Conservation (phyloP, 2,113 vertebrate species). For the Cyprinodon variegatus region DNA sequence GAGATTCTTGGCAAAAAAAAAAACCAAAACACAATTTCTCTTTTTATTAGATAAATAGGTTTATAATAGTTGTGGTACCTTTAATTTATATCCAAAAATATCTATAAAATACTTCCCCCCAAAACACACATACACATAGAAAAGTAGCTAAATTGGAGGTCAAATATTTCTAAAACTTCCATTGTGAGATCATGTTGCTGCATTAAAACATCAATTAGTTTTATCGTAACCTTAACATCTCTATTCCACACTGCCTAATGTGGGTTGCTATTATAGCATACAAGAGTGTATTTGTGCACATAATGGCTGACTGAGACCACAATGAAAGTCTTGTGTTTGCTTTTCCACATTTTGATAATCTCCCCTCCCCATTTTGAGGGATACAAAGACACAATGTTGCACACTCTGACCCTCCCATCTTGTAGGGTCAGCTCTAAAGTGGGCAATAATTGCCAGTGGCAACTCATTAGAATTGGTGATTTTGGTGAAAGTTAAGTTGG, state of each 20-base stretch:
- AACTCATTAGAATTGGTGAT: slow-evolving; percentile 82
- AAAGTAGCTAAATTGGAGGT: no score
- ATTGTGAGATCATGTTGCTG: no score
- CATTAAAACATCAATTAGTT: not conserved
- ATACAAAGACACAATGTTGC: slow-evolving; percentile 66
- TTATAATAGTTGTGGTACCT: not conserved
- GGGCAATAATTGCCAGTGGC: slow-evolving; percentile 79
- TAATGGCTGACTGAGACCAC: slow-evolving; percentile 65
- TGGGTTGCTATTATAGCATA: slow-evolving; percentile 36
- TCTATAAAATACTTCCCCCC: no score
- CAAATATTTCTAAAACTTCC: not conserved
- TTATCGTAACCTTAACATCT: not conserved
- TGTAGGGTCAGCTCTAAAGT: slow-evolving; percentile 76
- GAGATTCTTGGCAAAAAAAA: not conserved
- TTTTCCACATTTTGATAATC: slow-evolving; percentile 70
- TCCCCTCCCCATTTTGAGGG: slow-evolving; percentile 58
- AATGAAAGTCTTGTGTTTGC: slow-evolving; percentile 67
- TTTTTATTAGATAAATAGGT: no score
- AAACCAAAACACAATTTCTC: no score
- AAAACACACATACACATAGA: no score
- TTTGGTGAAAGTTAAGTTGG: slow-evolving; percentile 69
- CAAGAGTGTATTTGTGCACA: slow-evolving; percentile 47
- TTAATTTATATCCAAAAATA: not conserved
- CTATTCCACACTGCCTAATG: slow-evolving; percentile 9
- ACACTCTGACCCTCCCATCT: slow-evolving; percentile 71